Conservation (phyloP, 2,113 vertebrate species). For the Notothenia coriiceps region DNA sequence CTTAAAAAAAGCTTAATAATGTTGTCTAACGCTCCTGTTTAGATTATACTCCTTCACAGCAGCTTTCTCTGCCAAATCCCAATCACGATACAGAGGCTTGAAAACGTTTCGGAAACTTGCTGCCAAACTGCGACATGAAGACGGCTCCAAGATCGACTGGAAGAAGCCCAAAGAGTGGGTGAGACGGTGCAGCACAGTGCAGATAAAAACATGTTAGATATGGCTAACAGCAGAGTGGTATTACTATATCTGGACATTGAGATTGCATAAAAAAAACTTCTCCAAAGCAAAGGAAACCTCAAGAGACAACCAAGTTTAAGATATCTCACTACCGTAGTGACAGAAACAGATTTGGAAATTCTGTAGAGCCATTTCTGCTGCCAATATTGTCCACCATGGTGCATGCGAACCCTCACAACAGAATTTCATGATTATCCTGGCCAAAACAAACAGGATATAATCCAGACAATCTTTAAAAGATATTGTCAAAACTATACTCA, state of each 20-base stretch:
- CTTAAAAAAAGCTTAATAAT: conserved; percentile 17
- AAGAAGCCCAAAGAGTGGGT: conserved; percentile 21
- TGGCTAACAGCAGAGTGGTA: background rate
- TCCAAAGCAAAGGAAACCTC: background rate
- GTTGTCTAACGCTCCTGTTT: conserved; percentile 2
- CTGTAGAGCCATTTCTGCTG: background rate
- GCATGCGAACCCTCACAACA: background rate
- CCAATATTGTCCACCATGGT: background rate
- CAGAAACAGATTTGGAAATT: background rate
- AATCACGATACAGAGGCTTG: conserved; percentile 22
- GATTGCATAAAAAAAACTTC: background rate
- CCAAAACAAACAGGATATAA: too few relatives aligned
- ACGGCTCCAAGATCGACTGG: conserved; percentile 1
- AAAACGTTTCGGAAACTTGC: background rate
- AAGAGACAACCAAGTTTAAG: background rate
- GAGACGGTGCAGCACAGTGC: conserved; percentile 4
- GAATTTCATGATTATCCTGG: background rate
- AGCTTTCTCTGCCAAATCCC: conserved; percentile 27
- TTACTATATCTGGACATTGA: background rate
- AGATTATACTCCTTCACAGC: conserved; percentile 24
- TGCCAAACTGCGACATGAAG: conserved; percentile 50
- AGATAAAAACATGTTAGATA: background rate
- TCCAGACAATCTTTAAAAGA: too few relatives aligned
- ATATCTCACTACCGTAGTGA: background rate
- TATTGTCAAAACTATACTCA: too few relatives aligned